Base-by-base conservation (phyloP, 2,113 vertebrate species). In the Tychaedon coryphoeus region DNA sequence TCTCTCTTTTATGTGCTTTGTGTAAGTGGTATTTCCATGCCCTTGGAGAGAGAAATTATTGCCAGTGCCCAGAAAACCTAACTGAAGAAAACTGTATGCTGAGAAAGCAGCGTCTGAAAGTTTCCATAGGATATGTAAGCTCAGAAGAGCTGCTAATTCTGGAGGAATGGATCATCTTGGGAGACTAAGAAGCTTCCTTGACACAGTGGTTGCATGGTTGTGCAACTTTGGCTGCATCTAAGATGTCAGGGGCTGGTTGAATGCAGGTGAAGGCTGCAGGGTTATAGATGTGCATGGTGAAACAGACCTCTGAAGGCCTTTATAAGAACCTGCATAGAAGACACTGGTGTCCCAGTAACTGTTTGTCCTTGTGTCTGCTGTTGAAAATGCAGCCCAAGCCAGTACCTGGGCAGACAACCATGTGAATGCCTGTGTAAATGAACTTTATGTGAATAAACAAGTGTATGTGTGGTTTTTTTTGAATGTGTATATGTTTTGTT, bases 191-290 rank as follows among this genome's bases (percentile, higher is more conserved):
- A 9, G 5, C 19, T 82, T 60, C 31, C 70, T 36, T 25, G 7
- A 10, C 17, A 65, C 0, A 2, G 18, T 2, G 6, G 6, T 26
- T 34, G 8, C 26, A 25, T 57, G 19, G 19, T 34, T 85, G 11
- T 47, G 14, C 43, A 69, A 42, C 42, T 51, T 45, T 26, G 8
- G 16, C 40, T 61, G 19, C 47, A n/a, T 20, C 24, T 22, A 29
- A 78, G 28, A 78, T 14, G 10, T 69, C 40, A 86, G 42, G 8
- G n/a, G 8, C 26, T 66, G 31, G 20, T 50, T n/a, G 51, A 62
- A 58, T 6, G 26, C 14, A 57, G 40, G 13, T 29, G n/a, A 51
- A 23, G 12, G 3, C 12, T 66, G 12, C 8, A 28, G 38, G 9
- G 4, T 70, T 70, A 28, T 48, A 48, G 57, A 53, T 23, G 34